phyloP scores from a whole-genome alignment of 2,113 vertebrate genomes.

The Salminus brasiliensis region DNA sequence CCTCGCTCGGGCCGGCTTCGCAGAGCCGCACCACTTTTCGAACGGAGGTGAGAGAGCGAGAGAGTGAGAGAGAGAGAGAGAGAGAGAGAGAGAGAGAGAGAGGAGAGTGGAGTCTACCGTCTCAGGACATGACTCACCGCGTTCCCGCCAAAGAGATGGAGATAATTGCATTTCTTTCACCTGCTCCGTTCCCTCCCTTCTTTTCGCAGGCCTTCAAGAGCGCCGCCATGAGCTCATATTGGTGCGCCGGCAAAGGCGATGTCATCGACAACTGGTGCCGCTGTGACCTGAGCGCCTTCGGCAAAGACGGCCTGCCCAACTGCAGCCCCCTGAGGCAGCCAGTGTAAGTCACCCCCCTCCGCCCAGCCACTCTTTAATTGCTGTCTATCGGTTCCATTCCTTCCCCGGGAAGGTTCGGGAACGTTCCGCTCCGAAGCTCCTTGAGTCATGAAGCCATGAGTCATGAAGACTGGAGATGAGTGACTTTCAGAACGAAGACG shows the following conservation, averaged over 20 bases:
- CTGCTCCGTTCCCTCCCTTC: constrained; percentile 60
- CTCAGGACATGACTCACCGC: constrained; percentile 36
- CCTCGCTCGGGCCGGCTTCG: constrained; percentile 56
- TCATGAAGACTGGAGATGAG: constrained; percentile 47
- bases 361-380: constrained; percentile 63
- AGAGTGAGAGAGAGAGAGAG: background rate
- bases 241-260: constrained; percentile 97
- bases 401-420: constrained; percentile 7
- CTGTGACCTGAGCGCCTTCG: constrained; percentile 95
- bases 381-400: constrained; percentile 66
- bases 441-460: constrained; percentile 60
- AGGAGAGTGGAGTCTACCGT: constrained; percentile 10
- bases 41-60: constrained; percentile 48
- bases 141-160: constrained; percentile 34
- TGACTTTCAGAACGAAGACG: constrained; percentile 53
- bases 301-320: constrained; percentile 92
- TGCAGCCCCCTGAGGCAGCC: constrained; percentile 94
- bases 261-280: constrained; percentile 99
- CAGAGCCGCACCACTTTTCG: constrained; percentile 58
- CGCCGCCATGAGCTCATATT: constrained; percentile 97
- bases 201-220: constrained; percentile 87
- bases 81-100: constrained; percentile 12
- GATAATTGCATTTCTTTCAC: constrained; percentile 80
- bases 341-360: constrained; percentile 79
- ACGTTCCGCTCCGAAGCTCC: constrained; percentile 46